Evolutionary conservation across 2,113 vertebrate genomes (phyloP).

Genomic region (Scalopus aquaticus): DNA sequence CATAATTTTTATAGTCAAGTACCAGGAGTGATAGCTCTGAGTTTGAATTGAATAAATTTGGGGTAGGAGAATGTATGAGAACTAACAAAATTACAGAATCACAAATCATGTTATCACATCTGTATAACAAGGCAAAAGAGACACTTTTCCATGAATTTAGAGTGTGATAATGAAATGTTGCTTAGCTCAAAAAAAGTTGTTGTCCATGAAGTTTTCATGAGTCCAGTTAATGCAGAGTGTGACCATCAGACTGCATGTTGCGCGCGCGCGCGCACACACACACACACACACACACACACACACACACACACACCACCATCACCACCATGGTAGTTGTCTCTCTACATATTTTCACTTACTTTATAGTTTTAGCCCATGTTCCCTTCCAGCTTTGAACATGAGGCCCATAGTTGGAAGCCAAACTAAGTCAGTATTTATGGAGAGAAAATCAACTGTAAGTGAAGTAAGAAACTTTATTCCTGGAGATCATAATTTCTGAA

Average conservation of each 20-base stretch:
- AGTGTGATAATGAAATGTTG: neutral
- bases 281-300: neutral
- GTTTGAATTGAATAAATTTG: neutral
- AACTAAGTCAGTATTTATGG: neutral
- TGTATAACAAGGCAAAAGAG: slow-evolving; percentile 25
- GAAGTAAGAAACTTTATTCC: slow-evolving; percentile 27
- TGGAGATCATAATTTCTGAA: slow-evolving; percentile 16
- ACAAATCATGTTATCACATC: slow-evolving; percentile 29
- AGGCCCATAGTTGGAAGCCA: neutral
- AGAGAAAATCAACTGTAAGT: neutral
- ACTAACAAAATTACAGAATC: slow-evolving; percentile 34
- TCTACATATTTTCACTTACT: neutral
- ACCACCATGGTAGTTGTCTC: neutral
- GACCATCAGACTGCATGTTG: neutral
- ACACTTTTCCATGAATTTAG: slow-evolving; percentile 9
- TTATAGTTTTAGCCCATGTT: neutral
- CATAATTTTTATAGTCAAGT: slow-evolving; percentile 22
- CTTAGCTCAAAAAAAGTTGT: neutral
- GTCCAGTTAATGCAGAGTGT: neutral
- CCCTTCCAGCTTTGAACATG: neutral
- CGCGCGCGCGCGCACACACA: no score
- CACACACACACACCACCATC: neutral
- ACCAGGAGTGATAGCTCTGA: neutral
- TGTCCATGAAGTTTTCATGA: neutral
- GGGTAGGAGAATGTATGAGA: neutral